Evolutionary conservation across 2,888 invertebrate genomes (phyloP), one percentile per base, ranked within the genome.

Genomic region (Trachelus tabidus): DNA sequence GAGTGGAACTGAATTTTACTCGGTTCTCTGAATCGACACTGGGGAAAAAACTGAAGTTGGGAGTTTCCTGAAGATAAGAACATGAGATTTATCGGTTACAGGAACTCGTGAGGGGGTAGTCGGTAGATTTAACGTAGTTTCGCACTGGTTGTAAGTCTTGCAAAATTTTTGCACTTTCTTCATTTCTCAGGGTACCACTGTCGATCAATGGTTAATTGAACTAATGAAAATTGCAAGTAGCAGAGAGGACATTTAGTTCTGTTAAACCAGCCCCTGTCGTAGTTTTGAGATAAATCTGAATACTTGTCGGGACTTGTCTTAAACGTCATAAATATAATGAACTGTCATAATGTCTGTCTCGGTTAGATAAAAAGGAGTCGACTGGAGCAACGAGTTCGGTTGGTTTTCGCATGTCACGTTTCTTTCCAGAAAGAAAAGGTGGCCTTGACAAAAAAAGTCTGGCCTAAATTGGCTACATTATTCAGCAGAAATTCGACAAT

Each of bases 281-380:
- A 23, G 37, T 15, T 77, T 68, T 56, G 34, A 69, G 75, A 75
- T 73, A 71, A 77, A 80, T 83, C 79, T 73, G 73, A 11, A 34
- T n/a, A 76, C 75, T 75, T 56, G 68, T 37, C 37, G 4, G 69
- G 15, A 23, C 35, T 31, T 12, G 23, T 56, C 4, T 12, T 12
- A 68, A 31, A 68, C 33, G 75, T 75, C 75, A 75, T 75, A 75
- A 33, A 69, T 75, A 68, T 75, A 75, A 68, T 75, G 75, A 75
- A 75, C 69, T 34, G 69, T 75, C 75, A 68, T 34, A 75, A 75
- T n/a, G 11, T 75, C 68, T 69, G 34, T 68, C 34, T 75, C 34
- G 30, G 11, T 9, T 34, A 34, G 34, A 9, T 6, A 56, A 56
- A 56, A 40, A 40, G 2, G 1, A 9, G 56, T 15, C 23, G 56